These are phyloP conservation scores for Morone saxatilis DNA, from an alignment of 2,113 vertebrate genomes.

Conservation along the genomic window DNA sequence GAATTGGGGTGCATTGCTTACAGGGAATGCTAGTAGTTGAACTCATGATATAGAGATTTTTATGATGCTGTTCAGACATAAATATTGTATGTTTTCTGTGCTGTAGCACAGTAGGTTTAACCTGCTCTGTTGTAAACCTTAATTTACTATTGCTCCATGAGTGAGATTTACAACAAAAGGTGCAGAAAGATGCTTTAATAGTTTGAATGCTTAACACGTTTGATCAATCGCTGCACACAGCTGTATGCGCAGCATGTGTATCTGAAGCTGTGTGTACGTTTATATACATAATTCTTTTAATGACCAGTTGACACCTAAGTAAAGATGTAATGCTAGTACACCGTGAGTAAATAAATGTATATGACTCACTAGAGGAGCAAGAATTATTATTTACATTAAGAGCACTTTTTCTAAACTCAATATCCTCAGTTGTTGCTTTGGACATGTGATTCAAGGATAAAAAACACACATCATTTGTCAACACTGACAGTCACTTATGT, in stretches of 20 bases:
- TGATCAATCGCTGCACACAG: background rate
- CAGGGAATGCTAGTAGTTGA: constrained; percentile 49
- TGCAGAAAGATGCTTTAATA: background rate
- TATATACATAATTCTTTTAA: background rate
- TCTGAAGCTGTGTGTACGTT: background rate
- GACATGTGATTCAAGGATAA: no score
- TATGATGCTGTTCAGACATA: background rate
- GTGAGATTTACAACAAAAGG: background rate
- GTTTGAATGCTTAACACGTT: background rate
- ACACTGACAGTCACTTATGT: background rate
- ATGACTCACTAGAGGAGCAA: background rate
- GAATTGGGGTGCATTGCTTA: constrained; percentile 47
- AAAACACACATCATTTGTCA: background rate
- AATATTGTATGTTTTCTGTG: constrained; percentile 25
- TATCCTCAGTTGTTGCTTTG: background rate
- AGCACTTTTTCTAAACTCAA: background rate
- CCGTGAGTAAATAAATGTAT: background rate
- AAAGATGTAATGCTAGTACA: background rate
- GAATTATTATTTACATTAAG: background rate
- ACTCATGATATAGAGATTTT: constrained; percentile 28
- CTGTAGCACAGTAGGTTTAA: background rate
- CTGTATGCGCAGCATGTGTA: background rate
- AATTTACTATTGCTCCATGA: background rate
- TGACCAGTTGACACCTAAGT: background rate
- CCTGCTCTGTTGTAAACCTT: background rate